Evolutionary conservation across 1,140 invertebrate genomes (phyloP).

Genomic region (Ips nitidus): DNA sequence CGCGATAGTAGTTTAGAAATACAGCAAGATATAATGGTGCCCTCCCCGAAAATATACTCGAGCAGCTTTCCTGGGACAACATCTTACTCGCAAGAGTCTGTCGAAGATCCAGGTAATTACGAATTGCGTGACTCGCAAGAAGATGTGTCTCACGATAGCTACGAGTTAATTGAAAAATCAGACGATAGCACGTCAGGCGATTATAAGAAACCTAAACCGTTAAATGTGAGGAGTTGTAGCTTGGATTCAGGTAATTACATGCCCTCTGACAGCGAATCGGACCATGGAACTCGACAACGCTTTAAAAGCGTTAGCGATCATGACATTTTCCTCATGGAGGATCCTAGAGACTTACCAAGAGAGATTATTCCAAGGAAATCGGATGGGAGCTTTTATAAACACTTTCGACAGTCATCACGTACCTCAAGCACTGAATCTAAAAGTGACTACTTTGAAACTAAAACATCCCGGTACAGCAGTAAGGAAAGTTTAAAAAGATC

Average conservation of each 20-base stretch:
- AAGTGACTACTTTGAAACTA: slow-evolving; percentile 66
- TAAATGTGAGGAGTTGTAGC: slow-evolving; percentile 61
- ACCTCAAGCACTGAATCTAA: slow-evolving; percentile 68
- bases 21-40: slow-evolving; percentile 59
- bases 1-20: slow-evolving; percentile 62
- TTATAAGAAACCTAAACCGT: slow-evolving; percentile 41
- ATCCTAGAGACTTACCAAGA: slow-evolving; percentile 65
- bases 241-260: slow-evolving; percentile 70
- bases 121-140: slow-evolving; percentile 74
- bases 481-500: slow-evolving; percentile 62
- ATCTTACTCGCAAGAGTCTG: slow-evolving; percentile 62
- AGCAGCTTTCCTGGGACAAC: slow-evolving; percentile 82
- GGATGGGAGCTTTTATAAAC: slow-evolving; percentile 67
- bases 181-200: slow-evolving; percentile 56
- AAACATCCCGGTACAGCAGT: slow-evolving; percentile 62
- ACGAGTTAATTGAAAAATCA: slow-evolving; percentile 78
- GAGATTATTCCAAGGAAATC: slow-evolving; percentile 68
- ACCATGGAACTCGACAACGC: slow-evolving; percentile 59
- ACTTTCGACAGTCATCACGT: slow-evolving; percentile 63
- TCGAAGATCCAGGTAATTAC: slow-evolving; percentile 59
- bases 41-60: slow-evolving; percentile 69
- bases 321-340: slow-evolving; percentile 67
- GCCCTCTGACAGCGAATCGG: slow-evolving; percentile 62
- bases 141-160: slow-evolving; percentile 85
- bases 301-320: slow-evolving; percentile 63